Evolutionary conservation across 2,113 vertebrate species (phyloP).

Genomic region (Oxyruncus cristatus): DNA sequence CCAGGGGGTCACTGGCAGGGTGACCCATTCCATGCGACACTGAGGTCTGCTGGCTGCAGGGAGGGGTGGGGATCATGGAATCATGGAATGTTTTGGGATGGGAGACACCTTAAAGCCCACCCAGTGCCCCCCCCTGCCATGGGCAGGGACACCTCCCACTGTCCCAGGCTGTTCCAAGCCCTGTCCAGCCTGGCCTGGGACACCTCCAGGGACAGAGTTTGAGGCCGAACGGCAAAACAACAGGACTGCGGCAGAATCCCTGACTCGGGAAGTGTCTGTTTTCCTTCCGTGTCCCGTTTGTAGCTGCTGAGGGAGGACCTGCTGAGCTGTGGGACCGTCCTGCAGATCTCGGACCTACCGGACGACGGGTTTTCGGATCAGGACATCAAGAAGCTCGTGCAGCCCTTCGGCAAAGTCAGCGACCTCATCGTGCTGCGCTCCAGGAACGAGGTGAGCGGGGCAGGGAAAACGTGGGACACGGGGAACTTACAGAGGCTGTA

Average conservation of each 20-base stretch:
- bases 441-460: slow-evolving; percentile 71
- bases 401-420: slow-evolving; percentile 80
- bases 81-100: background rate
- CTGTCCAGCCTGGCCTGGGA: background rate
- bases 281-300: background rate
- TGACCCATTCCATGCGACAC: rapidly evolving
- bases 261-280: background rate
- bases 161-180: too few species aligned
- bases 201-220: background rate
- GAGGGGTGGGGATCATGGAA: background rate
- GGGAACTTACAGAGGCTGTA: background rate
- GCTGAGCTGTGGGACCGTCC: slow-evolving; percentile 61
- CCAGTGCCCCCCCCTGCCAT: background rate
- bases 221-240: background rate
- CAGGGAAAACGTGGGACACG: too few species aligned
- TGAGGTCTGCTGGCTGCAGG: background rate
- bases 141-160: background rate
- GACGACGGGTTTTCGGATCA: slow-evolving; percentile 72
- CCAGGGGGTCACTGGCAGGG: background rate
- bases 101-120: background rate
- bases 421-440: slow-evolving; percentile 75
- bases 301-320: slow-evolving; percentile 63
- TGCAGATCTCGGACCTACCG: slow-evolving; percentile 76
- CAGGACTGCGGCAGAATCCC: too few species aligned
- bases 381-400: slow-evolving; percentile 76